These are phyloP conservation scores for Mechanitis mazaeus DNA, from an alignment of 2,888 invertebrate species.

Conservation along the genomic window DNA sequence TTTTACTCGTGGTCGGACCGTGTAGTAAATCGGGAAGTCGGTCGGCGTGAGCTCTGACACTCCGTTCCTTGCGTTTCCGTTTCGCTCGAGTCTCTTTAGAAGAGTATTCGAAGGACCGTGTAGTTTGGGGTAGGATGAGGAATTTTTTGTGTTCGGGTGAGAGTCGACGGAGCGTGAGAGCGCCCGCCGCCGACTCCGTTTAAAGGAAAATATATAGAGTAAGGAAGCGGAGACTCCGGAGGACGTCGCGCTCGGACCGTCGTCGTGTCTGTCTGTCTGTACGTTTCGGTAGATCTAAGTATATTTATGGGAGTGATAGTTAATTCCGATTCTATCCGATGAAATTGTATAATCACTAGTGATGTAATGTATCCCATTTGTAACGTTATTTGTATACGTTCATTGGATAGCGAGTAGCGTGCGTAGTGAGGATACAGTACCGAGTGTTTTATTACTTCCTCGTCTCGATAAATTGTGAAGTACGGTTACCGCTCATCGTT, in stretches of 20 bases:
- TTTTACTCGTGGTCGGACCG: conserved; percentile 27
- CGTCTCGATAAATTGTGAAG: conserved; percentile 6
- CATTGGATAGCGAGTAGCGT: conserved; percentile 30
- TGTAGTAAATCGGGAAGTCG: conserved; percentile 13
- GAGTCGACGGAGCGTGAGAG: neutral
- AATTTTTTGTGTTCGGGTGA: neutral
- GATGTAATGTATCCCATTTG: conserved; percentile 27
- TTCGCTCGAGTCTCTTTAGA: neutral
- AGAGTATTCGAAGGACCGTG: neutral
- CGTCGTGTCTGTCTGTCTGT: conserved; percentile 5
- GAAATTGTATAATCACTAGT: conserved; percentile 29
- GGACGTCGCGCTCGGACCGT: neutral
- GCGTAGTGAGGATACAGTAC: conserved; percentile 26
- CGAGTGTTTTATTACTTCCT: conserved; percentile 16
- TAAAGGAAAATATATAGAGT: conserved; percentile 4
- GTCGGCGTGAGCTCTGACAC: conserved; percentile 10
- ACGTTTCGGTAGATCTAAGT: conserved; percentile 28
- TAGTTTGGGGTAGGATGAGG: neutral
- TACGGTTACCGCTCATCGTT: conserved; percentile 10
- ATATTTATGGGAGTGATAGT: conserved; percentile 27
- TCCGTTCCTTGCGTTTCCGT: neutral
- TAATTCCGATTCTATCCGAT: conserved; percentile 25
- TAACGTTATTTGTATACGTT: conserved; percentile 30
- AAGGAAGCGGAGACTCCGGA: neutral
- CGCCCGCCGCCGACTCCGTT: neutral